Evolutionary conservation across 2,888 invertebrate genomes (phyloP), one percentile per base, ranked within the genome.

Genomic region (Entomobrya multifasciata): DNA sequence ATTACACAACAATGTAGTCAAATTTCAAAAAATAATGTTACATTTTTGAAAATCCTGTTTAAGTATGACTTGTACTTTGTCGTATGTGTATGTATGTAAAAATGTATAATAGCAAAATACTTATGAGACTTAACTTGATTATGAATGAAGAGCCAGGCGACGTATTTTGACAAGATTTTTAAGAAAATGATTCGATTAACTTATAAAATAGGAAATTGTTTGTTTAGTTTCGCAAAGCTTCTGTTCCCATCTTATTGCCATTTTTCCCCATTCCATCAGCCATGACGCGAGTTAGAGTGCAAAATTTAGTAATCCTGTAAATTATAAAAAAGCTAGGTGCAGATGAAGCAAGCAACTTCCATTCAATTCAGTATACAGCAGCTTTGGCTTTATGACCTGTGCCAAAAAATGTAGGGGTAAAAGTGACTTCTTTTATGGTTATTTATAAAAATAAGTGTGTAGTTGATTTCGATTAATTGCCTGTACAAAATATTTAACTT

Each of bases 381-480:
- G 78, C 78, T 85, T 79, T 78, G 70, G 84, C 84, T 77, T 84
- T n/a, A n/a, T 84, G 52, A 77, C 49, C 76, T 84, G 84, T 84
- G 84, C 84, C 84, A 84, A 84, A 84, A 84, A 84, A 84, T 70
- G n/a, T 70, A 81, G 55, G 52, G 81, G 78, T 62, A 77, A 65
- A 65, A 27, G 36, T 60, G 30, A 60, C 11, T 60, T 65, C 15
- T 10, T 65, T 20, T 62, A 36, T 27, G 15, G 55, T 55, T 55
- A 10, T 55, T 25, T 13, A 8, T 65, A 36, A 36, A 8, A 6
- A 8, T 36, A 36, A 6, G 36, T 36, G 36, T 36, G 36, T 36
- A 36, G 36, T 36, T 36, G 36, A 36, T 6, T 36, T n/a, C n/a
- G n/a, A 36, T 4, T 36, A 36, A 6, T 6, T 8, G 5, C 36